These are phyloP conservation scores for Notiomystis cincta DNA, from an alignment of 2,113 vertebrate species.

Conservation along the genomic window DNA sequence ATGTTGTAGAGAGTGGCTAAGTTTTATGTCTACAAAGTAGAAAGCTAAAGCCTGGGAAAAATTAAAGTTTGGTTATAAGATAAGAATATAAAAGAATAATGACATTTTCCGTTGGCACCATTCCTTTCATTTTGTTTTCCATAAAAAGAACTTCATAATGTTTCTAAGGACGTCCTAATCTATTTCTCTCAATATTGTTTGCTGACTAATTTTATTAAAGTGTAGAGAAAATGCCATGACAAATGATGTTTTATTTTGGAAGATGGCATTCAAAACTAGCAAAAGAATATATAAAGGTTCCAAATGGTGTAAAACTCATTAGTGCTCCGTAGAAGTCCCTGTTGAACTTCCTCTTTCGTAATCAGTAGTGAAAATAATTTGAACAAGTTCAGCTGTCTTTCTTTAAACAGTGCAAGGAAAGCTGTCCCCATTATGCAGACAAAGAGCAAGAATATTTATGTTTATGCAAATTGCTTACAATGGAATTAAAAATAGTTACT, in stretches of 20 bases:
- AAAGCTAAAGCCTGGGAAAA: neutral
- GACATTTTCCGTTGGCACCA: neutral
- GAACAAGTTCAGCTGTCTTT: neutral
- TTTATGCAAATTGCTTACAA: neutral
- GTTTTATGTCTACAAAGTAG: neutral
- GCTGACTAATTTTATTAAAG: neutral
- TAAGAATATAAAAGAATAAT: neutral
- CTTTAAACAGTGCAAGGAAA: neutral
- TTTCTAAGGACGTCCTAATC: neutral
- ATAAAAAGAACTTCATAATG: neutral
- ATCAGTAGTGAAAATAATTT: neutral
- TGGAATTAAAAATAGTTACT: neutral
- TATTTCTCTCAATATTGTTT: neutral
- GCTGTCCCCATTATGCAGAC: neutral
- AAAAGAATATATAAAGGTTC: neutral
- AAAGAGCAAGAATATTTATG: neutral
- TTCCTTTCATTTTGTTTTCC: neutral
- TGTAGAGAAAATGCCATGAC: neutral
- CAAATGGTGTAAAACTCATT: neutral
- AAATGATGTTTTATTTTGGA: neutral
- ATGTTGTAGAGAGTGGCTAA: neutral
- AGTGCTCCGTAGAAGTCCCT: neutral
- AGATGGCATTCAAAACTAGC: neutral
- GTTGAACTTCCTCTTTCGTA: neutral
- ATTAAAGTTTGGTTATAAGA: neutral